These are phyloP conservation scores for Nothoprocta perdicaria DNA, from an alignment of 2,113 vertebrate genomes.

Conservation along the genomic window DNA sequence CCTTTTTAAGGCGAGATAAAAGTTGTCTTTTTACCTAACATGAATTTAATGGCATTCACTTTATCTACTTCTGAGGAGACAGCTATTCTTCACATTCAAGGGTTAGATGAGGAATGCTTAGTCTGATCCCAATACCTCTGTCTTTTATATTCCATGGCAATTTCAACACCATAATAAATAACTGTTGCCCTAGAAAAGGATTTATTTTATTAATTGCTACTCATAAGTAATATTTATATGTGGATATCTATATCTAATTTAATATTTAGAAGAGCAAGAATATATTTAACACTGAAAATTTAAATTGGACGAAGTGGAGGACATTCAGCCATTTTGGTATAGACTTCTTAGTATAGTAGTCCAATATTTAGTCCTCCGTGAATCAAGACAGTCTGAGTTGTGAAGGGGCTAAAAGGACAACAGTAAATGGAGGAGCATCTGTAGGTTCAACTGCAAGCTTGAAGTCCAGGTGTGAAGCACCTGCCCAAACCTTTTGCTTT, in stretches of 20 bases:
- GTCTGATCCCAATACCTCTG: background rate
- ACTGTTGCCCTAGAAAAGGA: background rate
- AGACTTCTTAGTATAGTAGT: background rate
- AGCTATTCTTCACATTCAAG: accelerated
- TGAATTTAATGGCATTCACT: background rate
- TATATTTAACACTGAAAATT: background rate
- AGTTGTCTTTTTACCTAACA: background rate
- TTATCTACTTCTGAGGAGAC: background rate
- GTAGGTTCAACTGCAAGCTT: conserved; percentile 92
- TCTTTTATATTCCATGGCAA: background rate
- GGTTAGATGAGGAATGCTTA: background rate
- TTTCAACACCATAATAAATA: background rate
- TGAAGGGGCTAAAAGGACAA: conserved; percentile 92
- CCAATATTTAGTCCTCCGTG: background rate
- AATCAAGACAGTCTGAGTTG: conserved; percentile 64
- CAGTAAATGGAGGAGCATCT: conserved; percentile 89
- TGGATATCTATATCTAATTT: background rate
- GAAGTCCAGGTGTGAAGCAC: conserved; percentile 96
- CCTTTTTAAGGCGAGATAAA: background rate
- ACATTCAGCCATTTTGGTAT: background rate
- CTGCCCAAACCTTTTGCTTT: conserved; percentile 90
- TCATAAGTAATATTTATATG: background rate
- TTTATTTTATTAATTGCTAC: background rate
- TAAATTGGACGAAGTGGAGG: background rate
- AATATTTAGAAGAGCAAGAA: background rate